Evolutionary conservation across 2,113 vertebrate genomes (phyloP).

Genomic region (Pardalotus punctatus): DNA sequence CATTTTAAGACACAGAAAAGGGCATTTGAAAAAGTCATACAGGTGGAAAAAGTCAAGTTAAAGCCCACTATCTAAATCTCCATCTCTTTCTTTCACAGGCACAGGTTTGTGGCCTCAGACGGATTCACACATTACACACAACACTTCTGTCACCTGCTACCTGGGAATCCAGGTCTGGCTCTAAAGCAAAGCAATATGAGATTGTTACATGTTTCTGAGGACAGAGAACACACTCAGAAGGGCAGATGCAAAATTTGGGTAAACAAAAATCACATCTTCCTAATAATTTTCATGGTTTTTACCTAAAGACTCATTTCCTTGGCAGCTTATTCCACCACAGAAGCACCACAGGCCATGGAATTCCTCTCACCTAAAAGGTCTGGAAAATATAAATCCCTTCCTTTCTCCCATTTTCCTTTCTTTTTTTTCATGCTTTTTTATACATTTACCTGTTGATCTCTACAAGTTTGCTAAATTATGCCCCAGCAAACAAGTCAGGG

Average conservation of each 20-base stretch:
- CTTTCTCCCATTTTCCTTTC: accelerated
- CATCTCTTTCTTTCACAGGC: neutral
- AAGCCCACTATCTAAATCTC: neutral
- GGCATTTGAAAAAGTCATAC: neutral
- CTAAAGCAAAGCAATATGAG: neutral
- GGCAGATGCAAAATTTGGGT: neutral
- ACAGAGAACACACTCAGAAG: neutral
- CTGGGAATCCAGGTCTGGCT: neutral
- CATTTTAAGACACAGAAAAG: neutral
- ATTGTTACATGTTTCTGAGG: neutral
- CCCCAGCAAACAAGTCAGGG: neutral
- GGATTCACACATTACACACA: neutral
- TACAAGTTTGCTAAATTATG: neutral
- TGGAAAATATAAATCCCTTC: neutral
- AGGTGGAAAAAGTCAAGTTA: neutral
- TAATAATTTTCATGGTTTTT: neutral
- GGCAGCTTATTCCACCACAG: neutral
- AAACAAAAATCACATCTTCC: neutral
- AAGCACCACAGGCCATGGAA: neutral
- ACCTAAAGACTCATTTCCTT: neutral
- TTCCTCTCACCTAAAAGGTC: neutral
- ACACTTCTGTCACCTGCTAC: neutral
- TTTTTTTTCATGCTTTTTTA: neutral
- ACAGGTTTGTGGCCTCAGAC: accelerated
- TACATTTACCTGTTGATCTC: neutral